These are phyloP conservation scores for Bombylius major DNA, from an alignment of 2,888 invertebrate genomes.

Conservation along the genomic window DNA sequence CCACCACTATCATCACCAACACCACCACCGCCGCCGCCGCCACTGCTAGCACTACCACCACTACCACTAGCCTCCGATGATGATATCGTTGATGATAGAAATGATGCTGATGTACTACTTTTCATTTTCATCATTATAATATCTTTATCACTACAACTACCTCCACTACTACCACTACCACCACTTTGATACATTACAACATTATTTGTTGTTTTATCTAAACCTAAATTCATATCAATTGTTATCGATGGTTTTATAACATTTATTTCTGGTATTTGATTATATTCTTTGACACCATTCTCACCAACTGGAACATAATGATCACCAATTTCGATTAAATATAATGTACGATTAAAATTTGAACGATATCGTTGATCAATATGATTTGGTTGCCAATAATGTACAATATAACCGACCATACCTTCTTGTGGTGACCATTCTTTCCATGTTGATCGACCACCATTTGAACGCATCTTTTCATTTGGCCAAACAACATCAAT, in stretches of 20 bases:
- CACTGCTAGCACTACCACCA: no score
- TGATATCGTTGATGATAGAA: neutral
- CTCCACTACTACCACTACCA: neutral
- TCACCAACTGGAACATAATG: slow-evolving; percentile 89
- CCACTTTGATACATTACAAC: neutral
- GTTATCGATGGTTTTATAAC: neutral
- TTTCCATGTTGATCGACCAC: slow-evolving; percentile 81
- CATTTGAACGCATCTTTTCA: slow-evolving; percentile 72
- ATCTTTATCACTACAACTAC: neutral
- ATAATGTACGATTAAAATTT: slow-evolving; percentile 82
- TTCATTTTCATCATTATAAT: neutral
- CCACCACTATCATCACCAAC: neutral
- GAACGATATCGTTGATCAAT: slow-evolving; percentile 75
- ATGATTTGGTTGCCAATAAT: slow-evolving; percentile 90
- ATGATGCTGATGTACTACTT: neutral
- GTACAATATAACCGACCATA: slow-evolving; percentile 89
- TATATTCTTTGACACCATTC: slow-evolving; percentile 57
- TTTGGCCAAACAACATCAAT: slow-evolving; percentile 95
- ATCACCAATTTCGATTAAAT: slow-evolving; percentile 86
- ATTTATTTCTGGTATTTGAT: slow-evolving; percentile 26
- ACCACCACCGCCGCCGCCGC: no score
- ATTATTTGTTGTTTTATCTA: neutral
- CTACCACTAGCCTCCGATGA: neutral
- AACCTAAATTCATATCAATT: neutral
- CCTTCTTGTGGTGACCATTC: slow-evolving; percentile 82